Conservation (phyloP, 2,797 vertebrate species). For the Dendrocincla fuliginosa region DNA sequence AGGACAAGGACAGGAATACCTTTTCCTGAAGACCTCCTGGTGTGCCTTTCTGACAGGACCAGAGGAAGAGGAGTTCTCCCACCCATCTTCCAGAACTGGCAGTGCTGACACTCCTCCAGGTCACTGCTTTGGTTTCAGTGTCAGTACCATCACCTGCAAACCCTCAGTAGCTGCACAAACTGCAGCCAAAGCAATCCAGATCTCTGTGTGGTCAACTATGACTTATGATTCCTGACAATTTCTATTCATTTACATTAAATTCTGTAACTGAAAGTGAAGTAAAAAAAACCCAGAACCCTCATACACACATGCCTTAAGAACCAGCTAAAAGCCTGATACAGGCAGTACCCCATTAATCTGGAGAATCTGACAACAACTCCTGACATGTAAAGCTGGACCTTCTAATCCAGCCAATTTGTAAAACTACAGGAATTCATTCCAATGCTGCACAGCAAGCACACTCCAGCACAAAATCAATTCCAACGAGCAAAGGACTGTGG, state of each 20-base stretch:
- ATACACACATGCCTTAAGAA: background rate
- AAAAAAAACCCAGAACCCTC: background rate
- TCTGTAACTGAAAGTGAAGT: background rate
- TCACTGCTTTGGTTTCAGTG: background rate
- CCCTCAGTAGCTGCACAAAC: background rate
- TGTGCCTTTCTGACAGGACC: background rate
- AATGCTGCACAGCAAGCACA: background rate
- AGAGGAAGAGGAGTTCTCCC: background rate
- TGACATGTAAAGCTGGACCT: background rate
- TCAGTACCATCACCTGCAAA: background rate
- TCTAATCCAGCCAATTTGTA: constrained; percentile 31
- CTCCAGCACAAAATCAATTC: constrained; percentile 49
- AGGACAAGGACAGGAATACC: background rate
- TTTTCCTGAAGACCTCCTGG: background rate
- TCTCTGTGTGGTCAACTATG: background rate
- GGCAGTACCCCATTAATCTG: background rate
- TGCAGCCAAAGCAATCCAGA: background rate
- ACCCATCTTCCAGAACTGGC: background rate
- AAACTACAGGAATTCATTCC: constrained; percentile 34
- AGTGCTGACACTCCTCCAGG: fast-evolving
- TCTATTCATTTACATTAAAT: background rate
- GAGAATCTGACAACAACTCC: background rate
- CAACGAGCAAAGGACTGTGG: background rate
- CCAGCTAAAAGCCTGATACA: background rate
- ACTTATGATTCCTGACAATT: background rate